phyloP scores from a whole-genome alignment of 2,797 vertebrate species.

The Nothura maculosa region DNA sequence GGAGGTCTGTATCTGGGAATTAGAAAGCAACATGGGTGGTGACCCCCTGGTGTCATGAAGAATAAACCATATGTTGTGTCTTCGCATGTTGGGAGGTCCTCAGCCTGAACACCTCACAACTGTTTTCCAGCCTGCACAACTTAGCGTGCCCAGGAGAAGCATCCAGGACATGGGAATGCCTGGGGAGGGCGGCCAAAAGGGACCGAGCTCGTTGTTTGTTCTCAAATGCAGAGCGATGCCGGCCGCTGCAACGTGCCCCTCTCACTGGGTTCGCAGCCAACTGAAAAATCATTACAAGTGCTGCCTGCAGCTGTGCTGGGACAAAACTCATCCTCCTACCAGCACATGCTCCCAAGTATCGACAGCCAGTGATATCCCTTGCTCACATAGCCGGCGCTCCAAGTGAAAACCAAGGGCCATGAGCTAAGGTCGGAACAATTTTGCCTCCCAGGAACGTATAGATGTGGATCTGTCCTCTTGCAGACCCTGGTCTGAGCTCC shows the following conservation, averaged over 20 bases:
- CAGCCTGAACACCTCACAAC: conserved; percentile 47
- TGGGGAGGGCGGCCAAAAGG: neutral
- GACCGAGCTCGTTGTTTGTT: neutral
- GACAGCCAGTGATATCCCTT: neutral
- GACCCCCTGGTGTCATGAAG: conserved; percentile 58
- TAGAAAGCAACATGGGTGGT: conserved; percentile 46
- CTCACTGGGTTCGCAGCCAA: neutral
- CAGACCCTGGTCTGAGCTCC: neutral
- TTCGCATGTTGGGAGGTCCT: conserved; percentile 66
- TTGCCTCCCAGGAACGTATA: neutral
- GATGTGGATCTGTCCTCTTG: neutral
- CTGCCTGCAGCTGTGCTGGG: neutral
- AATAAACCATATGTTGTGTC: conserved; percentile 67
- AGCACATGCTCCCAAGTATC: neutral
- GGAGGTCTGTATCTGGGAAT: conserved; percentile 26
- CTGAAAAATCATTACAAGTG: neutral
- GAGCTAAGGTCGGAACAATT: neutral
- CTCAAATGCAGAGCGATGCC: neutral
- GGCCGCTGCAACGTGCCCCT: neutral
- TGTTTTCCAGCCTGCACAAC: conserved; percentile 49
- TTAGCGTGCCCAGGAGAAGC: conserved; percentile 3
- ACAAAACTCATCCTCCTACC: neutral
- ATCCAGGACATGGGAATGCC: conserved; percentile 7
- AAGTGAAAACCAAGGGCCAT: neutral
- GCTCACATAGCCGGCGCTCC: fast-evolving